Base-by-base conservation (phyloP, 37 sponge, comb jelly and placozoan genomes). In the Lycopodina hypogea region DNA sequence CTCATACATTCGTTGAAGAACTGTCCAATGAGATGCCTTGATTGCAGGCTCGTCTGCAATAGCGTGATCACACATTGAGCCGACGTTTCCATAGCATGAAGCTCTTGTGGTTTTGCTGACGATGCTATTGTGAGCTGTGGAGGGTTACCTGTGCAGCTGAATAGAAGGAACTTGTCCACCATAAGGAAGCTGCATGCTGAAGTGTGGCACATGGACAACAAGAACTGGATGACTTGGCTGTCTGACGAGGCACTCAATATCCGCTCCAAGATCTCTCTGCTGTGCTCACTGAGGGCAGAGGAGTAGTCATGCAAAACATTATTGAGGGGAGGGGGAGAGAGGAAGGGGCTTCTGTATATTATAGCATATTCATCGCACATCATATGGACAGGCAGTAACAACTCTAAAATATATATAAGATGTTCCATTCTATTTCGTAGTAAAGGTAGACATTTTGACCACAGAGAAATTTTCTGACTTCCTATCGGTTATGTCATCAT, bases 1-100 rank as follows among this genome's bases (percentile, higher is more conserved):
- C 19, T 23, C 40, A 83, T 34, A 33, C 83, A 83, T n/a, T 68
- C 34, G 1, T 64, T 14, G 42, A 74, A 83, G 17, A 83, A 66
- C 24, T n/a, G 7, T 21, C 83, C 76, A 0, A 65, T 21, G 29
- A 83, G 8, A 7, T 17, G 3, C n/a, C 28, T 11, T 9, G 56
- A 40, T 24, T 66, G 66, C 26, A 75, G 41, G 18, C 64, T 57
- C 39, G 68, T 19, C 41, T 67, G 32, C 38, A 83, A 38, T 29
- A 83, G 66, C 2, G 21, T 32, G 26, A 83, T 8, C 1, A 83
- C 68, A n/a, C 38, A n/a, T 24, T 39, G 37, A 9, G 52, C 83
- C 7, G 51, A 21, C 0, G 53, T 35, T 29, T 83, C 83, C 76
- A 83, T 83, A 28, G 21, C 22, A 21, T 81, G 74, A 14, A 62